Conservation (phyloP, 2,113 vertebrate species). For the Chrysochloris asiatica region DNA sequence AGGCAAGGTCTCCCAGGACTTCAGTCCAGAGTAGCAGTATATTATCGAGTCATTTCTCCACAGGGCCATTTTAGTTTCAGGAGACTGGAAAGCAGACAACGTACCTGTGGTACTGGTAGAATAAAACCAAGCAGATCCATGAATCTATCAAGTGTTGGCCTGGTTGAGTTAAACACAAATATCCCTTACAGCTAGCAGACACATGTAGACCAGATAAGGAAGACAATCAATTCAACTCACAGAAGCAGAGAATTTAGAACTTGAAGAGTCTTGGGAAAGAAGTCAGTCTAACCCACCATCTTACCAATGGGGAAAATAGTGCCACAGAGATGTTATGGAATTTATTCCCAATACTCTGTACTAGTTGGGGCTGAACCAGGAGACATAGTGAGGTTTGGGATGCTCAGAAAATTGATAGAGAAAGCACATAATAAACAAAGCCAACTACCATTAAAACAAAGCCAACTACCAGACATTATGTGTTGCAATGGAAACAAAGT, state of each 20-base stretch:
- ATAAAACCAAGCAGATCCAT: not conserved
- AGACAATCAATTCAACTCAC: not conserved
- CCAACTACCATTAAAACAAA: not conserved
- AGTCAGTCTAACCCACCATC: not conserved
- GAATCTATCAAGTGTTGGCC: not conserved
- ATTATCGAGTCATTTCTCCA: not conserved
- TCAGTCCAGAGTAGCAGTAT: not conserved
- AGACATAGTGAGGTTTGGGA: not conserved
- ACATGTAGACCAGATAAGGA: not conserved
- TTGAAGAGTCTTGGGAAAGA: not conserved
- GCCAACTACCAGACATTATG: not conserved
- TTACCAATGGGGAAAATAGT: not conserved
- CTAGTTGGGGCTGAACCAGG: not conserved
- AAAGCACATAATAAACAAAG: not conserved
- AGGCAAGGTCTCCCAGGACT: not conserved
- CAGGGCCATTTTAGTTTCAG: not conserved
- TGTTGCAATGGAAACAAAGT: not conserved
- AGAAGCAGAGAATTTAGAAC: not conserved
- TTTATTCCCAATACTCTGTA: not conserved
- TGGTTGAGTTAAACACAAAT: not conserved
- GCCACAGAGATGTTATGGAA: not conserved
- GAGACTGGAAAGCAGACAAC: not conserved
- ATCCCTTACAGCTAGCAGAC: not conserved
- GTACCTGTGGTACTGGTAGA: not conserved
- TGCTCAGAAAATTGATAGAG: not conserved